Evolutionary conservation across 1,140 invertebrate genomes (phyloP).

Genomic region (Odontomachus brunneus): DNA sequence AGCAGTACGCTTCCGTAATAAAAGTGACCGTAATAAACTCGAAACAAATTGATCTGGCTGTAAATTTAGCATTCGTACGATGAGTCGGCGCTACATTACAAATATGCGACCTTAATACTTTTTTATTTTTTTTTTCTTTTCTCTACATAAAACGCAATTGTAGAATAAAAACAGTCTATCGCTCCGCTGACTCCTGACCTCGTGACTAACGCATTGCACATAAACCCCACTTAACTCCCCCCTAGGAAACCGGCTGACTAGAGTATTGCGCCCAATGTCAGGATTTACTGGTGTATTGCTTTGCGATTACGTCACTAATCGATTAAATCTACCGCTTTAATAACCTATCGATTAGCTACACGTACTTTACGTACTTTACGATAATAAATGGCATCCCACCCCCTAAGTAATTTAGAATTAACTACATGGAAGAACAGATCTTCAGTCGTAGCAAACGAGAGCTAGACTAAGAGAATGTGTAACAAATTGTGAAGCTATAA

Average conservation of each 20-base stretch:
- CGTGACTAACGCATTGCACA: conserved; percentile 46
- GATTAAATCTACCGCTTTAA: conserved; percentile 70
- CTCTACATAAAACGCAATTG: conserved; percentile 42
- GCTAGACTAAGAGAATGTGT: conserved; percentile 71
- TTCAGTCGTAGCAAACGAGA: conserved; percentile 79
- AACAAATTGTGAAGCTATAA: conserved; percentile 70
- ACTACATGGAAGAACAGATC: conserved; percentile 82
- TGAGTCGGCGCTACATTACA: conserved; percentile 12
- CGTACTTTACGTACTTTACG: conserved; percentile 61
- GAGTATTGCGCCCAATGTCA: conserved; percentile 76
- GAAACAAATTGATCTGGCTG: conserved; percentile 13
- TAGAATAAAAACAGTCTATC: conserved; percentile 46
- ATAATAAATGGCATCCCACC: conserved; percentile 73
- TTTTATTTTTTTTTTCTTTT: not conserved
- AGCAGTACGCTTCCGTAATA: not conserved
- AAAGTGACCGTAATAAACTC: conserved; percentile 2
- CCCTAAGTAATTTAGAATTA: conserved; percentile 81
- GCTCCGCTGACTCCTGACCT: conserved; percentile 5
- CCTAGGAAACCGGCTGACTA: conserved; percentile 61
- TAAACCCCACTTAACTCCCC: conserved; percentile 11
- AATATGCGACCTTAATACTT: conserved; percentile 42
- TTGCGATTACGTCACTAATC: conserved; percentile 72
- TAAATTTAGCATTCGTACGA: not conserved
- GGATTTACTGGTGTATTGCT: conserved; percentile 76
- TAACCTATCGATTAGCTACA: conserved; percentile 70